phyloP scores from a whole-genome alignment of 2,113 vertebrate genomes.

The Aegithalos caudatus region DNA sequence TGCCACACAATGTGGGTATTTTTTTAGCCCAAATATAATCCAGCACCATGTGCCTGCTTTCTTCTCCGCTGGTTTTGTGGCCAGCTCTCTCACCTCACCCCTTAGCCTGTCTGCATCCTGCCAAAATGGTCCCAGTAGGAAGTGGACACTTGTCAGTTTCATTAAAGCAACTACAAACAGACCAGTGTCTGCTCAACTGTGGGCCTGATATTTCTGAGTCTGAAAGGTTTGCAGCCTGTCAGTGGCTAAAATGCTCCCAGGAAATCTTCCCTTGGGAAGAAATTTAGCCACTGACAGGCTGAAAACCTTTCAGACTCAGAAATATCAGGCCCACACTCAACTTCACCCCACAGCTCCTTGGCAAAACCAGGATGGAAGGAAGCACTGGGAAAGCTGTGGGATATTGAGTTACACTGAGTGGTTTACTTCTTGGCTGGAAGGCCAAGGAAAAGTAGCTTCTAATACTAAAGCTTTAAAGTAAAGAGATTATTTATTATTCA shows the following conservation, averaged over 20 bases:
- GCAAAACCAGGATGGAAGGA: background rate
- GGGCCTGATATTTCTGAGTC: no score
- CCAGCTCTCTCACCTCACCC: background rate
- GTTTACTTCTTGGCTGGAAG: background rate
- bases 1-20: background rate
- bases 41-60: background rate
- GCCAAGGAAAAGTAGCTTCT: background rate
- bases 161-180: background rate
- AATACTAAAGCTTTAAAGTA: background rate
- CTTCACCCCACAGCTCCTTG: background rate
- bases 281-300: no score
- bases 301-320: no score
- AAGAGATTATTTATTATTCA: background rate
- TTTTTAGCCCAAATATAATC: background rate
- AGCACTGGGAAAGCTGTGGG: background rate
- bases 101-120: background rate
- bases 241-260: no score
- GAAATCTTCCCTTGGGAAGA: no score
- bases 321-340: no score
- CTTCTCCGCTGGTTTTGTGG: background rate
- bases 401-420: background rate
- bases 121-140: background rate
- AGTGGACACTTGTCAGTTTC: background rate
- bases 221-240: no score
- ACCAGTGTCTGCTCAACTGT: background rate